Conservation (phyloP, 2,113 vertebrate species). For the Campylomormyrus numenius region DNA sequence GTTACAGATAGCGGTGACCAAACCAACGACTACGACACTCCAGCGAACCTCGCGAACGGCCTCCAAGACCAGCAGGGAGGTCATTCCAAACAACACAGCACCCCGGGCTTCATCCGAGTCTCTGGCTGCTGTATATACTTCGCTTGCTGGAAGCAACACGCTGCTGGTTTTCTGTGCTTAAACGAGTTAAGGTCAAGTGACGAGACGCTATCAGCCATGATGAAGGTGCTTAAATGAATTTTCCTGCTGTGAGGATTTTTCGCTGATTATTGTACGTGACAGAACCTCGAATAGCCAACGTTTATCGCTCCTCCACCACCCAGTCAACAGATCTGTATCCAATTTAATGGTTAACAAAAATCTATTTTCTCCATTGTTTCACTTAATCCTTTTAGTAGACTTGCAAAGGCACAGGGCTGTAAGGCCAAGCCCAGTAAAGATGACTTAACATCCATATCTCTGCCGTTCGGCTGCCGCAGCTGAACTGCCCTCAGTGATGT, state of each 20-base stretch:
- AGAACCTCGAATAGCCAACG: background rate
- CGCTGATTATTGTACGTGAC: background rate
- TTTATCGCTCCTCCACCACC: background rate
- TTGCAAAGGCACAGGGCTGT: background rate
- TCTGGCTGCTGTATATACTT: background rate
- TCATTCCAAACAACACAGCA: slow-evolving; percentile 33
- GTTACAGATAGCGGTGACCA: slow-evolving; percentile 56
- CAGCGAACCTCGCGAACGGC: slow-evolving; percentile 52
- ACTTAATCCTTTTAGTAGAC: background rate
- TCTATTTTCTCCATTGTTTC: background rate
- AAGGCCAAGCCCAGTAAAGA: too few relatives aligned
- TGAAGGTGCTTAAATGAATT: background rate
- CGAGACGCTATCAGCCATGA: background rate
- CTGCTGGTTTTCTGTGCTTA: background rate
- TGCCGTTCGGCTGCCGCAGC: background rate
- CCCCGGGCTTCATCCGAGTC: background rate
- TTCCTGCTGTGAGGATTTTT: background rate
- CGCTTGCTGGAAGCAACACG: too few relatives aligned
- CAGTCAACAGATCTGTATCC: background rate
- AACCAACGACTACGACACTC: slow-evolving; percentile 62
- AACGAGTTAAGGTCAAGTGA: background rate
- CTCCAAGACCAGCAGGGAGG: slow-evolving; percentile 50
- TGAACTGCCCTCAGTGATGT: background rate
- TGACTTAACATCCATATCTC: background rate
- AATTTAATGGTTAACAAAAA: background rate